A percentile compares a stretch with the other conserved stretches of the same genome.
phyloP scores from a whole-genome alignment of 2,797 vertebrate genomes.

The Periparus ater region DNA sequence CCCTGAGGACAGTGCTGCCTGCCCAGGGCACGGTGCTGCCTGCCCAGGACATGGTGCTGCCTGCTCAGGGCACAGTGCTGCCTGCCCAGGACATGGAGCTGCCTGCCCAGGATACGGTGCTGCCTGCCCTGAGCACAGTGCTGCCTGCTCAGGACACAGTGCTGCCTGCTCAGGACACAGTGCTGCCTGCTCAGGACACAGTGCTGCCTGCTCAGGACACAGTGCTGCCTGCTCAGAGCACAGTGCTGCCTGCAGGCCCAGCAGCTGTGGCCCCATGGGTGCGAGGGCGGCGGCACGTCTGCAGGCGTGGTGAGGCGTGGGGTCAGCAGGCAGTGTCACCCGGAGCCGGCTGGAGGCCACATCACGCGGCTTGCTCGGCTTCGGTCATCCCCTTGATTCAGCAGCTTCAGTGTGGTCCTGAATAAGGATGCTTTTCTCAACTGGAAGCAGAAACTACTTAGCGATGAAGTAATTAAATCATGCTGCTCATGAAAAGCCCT shows the following conservation, averaged over 20 bases:
- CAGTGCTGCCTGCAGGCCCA: neutral
- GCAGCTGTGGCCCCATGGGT: rapidly evolving
- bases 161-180: rapidly evolving
- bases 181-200: rapidly evolving
- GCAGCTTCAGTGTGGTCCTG: neutral
- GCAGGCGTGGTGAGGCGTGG: rapidly evolving
- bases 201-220: neutral
- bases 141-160: neutral
- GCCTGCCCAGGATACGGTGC: rapidly evolving
- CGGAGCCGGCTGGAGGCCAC: neutral
- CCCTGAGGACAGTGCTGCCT: rapidly evolving
- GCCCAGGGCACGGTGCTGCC: rapidly evolving
- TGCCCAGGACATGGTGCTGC: rapidly evolving
- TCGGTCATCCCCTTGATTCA: neutral
- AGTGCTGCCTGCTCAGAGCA: neutral
- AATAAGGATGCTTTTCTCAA: slow-evolving; percentile 21
- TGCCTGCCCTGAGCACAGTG: neutral
- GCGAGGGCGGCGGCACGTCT: neutral
- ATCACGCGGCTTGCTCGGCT: rapidly evolving
- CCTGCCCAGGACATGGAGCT: rapidly evolving
- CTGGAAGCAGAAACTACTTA: neutral
- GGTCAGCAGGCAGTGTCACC: neutral
- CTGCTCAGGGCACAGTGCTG: rapidly evolving
- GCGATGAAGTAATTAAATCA: neutral
- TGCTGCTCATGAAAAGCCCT: neutral